phyloP scores from a whole-genome alignment of 2,113 vertebrate genomes.

The Tringa solitaria region DNA sequence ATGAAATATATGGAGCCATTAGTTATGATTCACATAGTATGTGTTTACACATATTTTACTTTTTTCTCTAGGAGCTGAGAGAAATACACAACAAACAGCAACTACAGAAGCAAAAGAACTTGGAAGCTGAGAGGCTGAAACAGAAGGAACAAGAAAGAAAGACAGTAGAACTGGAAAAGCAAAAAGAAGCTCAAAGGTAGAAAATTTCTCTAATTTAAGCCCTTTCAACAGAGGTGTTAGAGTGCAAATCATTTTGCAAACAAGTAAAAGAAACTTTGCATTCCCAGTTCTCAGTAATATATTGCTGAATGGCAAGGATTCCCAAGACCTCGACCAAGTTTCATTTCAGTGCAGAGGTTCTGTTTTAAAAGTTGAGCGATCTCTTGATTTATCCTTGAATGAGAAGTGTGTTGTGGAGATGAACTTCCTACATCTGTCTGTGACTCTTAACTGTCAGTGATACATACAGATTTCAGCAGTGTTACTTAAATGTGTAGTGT shows the following conservation, averaged over 20 bases:
- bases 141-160: constrained; percentile 80
- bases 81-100: constrained; percentile 94
- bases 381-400: neutral
- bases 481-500: neutral
- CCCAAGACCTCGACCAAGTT: neutral
- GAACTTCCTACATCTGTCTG: neutral
- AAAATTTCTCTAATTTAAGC: neutral
- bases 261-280: neutral
- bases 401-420: neutral
- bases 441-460: neutral
- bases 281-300: neutral
- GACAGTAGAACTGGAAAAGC: constrained; percentile 75
- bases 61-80: constrained; percentile 86
- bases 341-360: neutral
- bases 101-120: constrained; percentile 86
- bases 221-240: neutral
- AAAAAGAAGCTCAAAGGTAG: constrained; percentile 81
- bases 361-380: neutral
- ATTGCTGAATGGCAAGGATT: neutral
- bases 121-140: constrained; percentile 77
- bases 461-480: neutral
- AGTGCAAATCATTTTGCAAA: neutral
- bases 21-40: neutral
- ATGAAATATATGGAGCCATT: neutral
- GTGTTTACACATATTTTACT: neutral